Percentiles rank a stretch among this genome's conserved stretches.
phyloP scores from a whole-genome alignment of 2,888 invertebrate genomes.

The Yponomeuta sedellus region DNA sequence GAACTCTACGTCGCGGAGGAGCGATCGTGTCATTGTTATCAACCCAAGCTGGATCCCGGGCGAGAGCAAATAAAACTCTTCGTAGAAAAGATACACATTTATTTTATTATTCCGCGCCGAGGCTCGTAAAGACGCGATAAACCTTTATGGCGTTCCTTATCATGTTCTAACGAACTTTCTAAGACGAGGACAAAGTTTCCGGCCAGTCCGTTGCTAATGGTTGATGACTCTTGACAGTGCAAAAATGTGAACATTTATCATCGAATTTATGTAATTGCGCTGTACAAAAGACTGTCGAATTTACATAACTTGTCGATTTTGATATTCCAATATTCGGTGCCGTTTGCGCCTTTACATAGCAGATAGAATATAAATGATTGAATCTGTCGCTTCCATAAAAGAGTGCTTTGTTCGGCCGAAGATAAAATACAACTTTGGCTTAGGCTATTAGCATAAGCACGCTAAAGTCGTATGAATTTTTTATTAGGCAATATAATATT shows the following conservation, averaged over 20 bases:
- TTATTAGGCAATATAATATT: constrained; percentile 11
- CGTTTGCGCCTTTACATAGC: background rate
- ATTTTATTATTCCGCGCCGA: constrained; percentile 63
- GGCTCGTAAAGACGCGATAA: constrained; percentile 58
- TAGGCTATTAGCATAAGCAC: constrained; percentile 11
- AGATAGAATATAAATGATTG: constrained; percentile 6
- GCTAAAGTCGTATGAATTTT: constrained; percentile 13
- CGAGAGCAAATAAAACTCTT: constrained; percentile 69
- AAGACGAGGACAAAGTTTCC: constrained; percentile 21
- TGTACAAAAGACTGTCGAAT: constrained; percentile 8
- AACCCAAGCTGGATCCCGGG: constrained; percentile 60
- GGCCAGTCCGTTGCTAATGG: constrained; percentile 5
- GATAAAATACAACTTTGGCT: constrained; percentile 1
- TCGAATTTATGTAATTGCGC: constrained; percentile 2
- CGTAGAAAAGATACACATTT: constrained; percentile 68
- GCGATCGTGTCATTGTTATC: constrained; percentile 72
- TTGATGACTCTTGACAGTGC: constrained; percentile 12
- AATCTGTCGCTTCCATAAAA: constrained; percentile 13
- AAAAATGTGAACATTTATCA: constrained; percentile 4
- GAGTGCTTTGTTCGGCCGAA: constrained; percentile 3
- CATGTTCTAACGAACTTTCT: constrained; percentile 59
- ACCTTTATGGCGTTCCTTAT: constrained; percentile 65
- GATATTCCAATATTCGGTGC: constrained; percentile 7
- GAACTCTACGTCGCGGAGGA: constrained; percentile 31
- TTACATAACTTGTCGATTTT: constrained; percentile 9